A percentile compares a stretch with the other conserved stretches of the same genome.
phyloP scores from a whole-genome alignment of 2,888 invertebrate species.

The Balanococcus diminutus region DNA sequence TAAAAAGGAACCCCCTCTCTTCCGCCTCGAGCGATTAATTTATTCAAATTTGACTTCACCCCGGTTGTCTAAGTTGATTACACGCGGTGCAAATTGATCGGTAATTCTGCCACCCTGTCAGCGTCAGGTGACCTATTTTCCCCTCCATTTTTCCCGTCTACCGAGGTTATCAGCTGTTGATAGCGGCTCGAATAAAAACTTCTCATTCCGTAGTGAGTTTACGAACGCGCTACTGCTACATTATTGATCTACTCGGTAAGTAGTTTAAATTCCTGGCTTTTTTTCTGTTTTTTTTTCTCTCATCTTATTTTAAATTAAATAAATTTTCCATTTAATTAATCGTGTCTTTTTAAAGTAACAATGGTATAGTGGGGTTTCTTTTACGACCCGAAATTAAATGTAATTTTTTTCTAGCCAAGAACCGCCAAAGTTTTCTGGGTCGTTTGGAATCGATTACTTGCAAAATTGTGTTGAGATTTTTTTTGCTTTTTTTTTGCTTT shows the following conservation, averaged over 20 bases:
- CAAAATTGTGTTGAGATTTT: constrained; percentile 4
- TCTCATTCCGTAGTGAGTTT: constrained; percentile 48
- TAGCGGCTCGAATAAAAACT: constrained; percentile 47
- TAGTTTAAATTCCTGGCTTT: not conserved
- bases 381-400: not conserved
- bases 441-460: constrained; percentile 28
- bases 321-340: not conserved
- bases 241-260: constrained; percentile 50
- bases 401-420: not conserved
- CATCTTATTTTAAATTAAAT: not conserved
- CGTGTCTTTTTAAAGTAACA: not conserved
- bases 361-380: not conserved
- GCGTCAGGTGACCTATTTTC: constrained; percentile 53
- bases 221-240: constrained; percentile 50
- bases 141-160: constrained; percentile 46
- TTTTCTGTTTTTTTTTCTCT: not conserved
- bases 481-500: too few relatives aligned
- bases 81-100: constrained; percentile 26
- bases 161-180: constrained; percentile 55
- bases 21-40: not conserved
- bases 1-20: not conserved
- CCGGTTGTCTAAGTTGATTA: constrained; percentile 21
- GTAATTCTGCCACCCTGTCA: constrained; percentile 21
- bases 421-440: constrained; percentile 25
- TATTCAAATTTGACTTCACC: constrained; percentile 29